These are phyloP conservation scores for Acronicta psi DNA, from an alignment of 2,888 invertebrate species.

Conservation along the genomic window DNA sequence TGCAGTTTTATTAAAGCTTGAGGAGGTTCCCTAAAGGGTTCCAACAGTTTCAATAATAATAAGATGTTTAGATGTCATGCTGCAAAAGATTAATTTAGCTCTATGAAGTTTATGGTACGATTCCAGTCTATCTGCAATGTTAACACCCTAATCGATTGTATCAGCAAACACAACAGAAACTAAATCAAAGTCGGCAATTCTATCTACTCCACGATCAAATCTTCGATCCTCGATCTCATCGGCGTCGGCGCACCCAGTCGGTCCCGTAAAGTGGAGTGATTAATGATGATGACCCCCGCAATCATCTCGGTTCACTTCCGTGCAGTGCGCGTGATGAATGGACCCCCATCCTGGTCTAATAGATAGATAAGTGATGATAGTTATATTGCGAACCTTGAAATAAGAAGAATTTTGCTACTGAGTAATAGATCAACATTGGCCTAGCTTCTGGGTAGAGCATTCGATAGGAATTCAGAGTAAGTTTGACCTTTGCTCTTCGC, in stretches of 20 bases:
- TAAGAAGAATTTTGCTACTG: slow-evolving; percentile 40
- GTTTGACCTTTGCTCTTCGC: no score
- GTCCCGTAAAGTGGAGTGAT: slow-evolving; percentile 63
- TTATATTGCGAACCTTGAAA: slow-evolving; percentile 32
- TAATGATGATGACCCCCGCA: slow-evolving; percentile 66
- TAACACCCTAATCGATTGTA: slow-evolving; percentile 31
- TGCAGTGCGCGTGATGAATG: slow-evolving; percentile 54
- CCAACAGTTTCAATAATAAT: no score
- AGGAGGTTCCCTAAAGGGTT: no score
- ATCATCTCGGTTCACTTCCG: slow-evolving; percentile 58
- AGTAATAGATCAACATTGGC: not conserved
- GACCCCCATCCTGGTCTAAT: slow-evolving; percentile 41
- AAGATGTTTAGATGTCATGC: no score
- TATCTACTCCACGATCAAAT: slow-evolving; percentile 29
- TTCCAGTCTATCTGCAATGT: not conserved
- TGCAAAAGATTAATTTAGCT: not conserved
- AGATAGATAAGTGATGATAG: slow-evolving; percentile 55
- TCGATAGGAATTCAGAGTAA: no score
- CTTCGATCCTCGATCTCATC: slow-evolving; percentile 42
- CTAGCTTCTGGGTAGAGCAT: no score
- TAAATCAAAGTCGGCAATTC: slow-evolving; percentile 35
- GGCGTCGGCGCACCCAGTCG: slow-evolving; percentile 32
- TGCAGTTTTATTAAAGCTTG: not conserved
- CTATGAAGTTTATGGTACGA: not conserved
- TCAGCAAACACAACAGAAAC: slow-evolving; percentile 22